Percentiles rank a stretch among this genome's conserved stretches.
Conservation (phyloP, 2,888 invertebrate species). For the Heliconius ethilla region DNA sequence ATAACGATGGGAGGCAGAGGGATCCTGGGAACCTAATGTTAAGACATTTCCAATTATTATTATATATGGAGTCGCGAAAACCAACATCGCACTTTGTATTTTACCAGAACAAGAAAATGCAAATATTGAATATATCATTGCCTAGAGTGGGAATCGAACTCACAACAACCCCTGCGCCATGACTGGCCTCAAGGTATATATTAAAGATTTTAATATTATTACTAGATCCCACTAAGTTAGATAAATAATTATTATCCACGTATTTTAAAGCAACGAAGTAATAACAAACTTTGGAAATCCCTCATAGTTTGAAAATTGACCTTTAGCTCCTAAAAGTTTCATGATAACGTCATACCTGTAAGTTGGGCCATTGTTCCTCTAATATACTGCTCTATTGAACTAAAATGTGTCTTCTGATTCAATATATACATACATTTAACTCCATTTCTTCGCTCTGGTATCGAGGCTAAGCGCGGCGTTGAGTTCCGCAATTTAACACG, state of each 20-base stretch:
- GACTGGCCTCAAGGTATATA: too few relatives aligned
- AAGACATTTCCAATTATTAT: too few relatives aligned
- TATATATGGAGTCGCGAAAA: too few relatives aligned
- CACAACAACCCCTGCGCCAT: too few relatives aligned
- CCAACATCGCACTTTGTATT: too few relatives aligned
- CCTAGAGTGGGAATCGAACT: too few relatives aligned
- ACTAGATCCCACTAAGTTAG: background rate
- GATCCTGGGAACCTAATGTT: too few relatives aligned
- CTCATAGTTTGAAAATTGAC: conserved; percentile 35
- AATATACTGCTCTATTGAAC: conserved; percentile 34
- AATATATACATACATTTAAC: background rate
- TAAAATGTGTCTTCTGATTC: conserved; percentile 13
- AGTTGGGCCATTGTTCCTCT: conserved; percentile 38
- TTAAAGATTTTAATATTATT: background rate
- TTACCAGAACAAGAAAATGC: too few relatives aligned
- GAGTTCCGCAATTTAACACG: too few relatives aligned
- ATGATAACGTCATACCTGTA: conserved; percentile 39
- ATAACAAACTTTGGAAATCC: conserved; percentile 19
- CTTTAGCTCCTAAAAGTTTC: conserved; percentile 38
- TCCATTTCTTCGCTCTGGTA: background rate
- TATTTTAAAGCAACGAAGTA: background rate
- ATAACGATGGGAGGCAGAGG: too few relatives aligned
- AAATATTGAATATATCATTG: too few relatives aligned
- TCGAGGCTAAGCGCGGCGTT: too few relatives aligned
- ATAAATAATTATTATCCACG: background rate